Evolutionary conservation across 2,113 vertebrate genomes (phyloP).

Genomic region (Pyxicephalus adspersus): DNA sequence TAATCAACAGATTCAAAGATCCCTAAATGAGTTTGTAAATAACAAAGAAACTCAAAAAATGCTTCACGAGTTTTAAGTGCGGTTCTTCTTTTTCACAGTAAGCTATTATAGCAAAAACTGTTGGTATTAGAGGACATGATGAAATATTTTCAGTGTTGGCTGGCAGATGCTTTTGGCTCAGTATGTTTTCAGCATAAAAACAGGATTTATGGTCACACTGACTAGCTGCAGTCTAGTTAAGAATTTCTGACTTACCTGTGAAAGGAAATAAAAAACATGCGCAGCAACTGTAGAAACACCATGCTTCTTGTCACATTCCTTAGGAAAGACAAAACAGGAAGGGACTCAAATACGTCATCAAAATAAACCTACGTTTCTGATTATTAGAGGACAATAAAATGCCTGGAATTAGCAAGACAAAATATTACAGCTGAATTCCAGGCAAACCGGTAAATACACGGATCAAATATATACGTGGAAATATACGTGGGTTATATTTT

Average conservation of each 20-base stretch:
- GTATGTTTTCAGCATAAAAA: not conserved
- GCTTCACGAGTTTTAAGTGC: too few species aligned
- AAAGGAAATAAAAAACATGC: constrained; percentile 25
- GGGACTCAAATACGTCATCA: not conserved
- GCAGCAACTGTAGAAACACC: not conserved
- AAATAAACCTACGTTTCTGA: not conserved
- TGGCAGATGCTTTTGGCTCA: not conserved
- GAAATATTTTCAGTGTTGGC: constrained; percentile 5
- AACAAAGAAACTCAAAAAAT: too few species aligned
- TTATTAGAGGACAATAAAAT: too few species aligned
- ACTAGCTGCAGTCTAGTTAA: not conserved
- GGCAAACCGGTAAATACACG: too few species aligned
- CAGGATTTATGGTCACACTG: not conserved
- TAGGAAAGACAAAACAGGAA: constrained; percentile 27
- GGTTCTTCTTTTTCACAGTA: not conserved
- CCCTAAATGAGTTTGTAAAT: too few species aligned
- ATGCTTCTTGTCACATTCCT: constrained; percentile 20
- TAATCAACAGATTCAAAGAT: too few species aligned
- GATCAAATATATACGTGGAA: too few species aligned
- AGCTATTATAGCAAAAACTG: not conserved
- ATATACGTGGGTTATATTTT: too few species aligned
- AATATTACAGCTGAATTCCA: too few species aligned
- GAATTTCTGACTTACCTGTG: constrained; percentile 36
- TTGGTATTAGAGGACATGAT: not conserved
- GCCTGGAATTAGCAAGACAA: too few species aligned